These are phyloP conservation scores for Nothobranchius furzeri DNA, from an alignment of 2,113 vertebrate species.

Conservation along the genomic window DNA sequence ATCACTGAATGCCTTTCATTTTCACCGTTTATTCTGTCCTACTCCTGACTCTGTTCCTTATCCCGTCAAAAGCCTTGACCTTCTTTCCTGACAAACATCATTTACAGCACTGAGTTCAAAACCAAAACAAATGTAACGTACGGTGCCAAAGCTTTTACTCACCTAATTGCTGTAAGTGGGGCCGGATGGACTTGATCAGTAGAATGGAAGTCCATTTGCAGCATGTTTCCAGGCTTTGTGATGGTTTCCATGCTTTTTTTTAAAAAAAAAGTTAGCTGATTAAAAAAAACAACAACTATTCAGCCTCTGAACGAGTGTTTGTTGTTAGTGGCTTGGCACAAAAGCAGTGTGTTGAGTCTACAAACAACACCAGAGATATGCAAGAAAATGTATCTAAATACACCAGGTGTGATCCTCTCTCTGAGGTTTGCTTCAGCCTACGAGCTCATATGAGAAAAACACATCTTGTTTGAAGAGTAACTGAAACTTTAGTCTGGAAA, in stretches of 20 bases:
- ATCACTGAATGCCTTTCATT: slow-evolving; percentile 50
- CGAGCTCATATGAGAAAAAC: too few relatives aligned
- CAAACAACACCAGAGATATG: neutral
- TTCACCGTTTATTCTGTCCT: slow-evolving; percentile 48
- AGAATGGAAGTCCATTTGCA: neutral
- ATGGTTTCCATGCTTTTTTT: too few relatives aligned
- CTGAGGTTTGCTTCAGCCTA: too few relatives aligned
- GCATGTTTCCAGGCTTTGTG: too few relatives aligned
- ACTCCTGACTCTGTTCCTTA: slow-evolving; percentile 51
- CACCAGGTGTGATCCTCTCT: too few relatives aligned
- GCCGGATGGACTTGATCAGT: too few relatives aligned
- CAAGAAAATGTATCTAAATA: too few relatives aligned
- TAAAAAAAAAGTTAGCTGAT: too few relatives aligned
- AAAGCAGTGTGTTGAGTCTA: neutral
- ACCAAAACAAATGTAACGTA: neutral
- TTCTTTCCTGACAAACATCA: slow-evolving; percentile 28
- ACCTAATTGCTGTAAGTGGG: neutral
- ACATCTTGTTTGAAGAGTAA: too few relatives aligned
- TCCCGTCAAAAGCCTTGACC: slow-evolving; percentile 25
- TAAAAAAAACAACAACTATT: too few relatives aligned
- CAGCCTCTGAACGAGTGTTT: neutral
- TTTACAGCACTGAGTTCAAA: slow-evolving; percentile 9
- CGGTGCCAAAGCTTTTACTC: neutral
- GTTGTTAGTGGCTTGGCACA: neutral
- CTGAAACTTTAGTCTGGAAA: too few relatives aligned